Percentiles rank a stretch among this genome's conserved stretches.
Conservation (phyloP, 2,113 vertebrate genomes). For the Ursus arctos region DNA sequence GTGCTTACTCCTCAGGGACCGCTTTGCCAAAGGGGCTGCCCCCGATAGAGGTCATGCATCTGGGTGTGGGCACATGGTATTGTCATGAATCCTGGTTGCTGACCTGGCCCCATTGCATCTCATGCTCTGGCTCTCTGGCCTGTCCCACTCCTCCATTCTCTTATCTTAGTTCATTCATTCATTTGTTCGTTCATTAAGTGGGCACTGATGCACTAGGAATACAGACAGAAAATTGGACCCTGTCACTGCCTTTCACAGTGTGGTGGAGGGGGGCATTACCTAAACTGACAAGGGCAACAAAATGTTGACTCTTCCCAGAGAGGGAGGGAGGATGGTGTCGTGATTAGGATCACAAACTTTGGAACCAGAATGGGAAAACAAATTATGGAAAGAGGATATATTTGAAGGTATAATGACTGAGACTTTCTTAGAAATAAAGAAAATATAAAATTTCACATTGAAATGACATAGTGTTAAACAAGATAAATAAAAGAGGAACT, state of each 20-base stretch:
- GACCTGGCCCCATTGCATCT: neutral
- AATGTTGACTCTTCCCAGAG: neutral
- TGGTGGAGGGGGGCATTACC: neutral
- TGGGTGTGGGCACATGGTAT: neutral
- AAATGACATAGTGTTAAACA: constrained; percentile 18
- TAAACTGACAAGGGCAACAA: neutral
- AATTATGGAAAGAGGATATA: neutral
- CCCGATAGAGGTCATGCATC: neutral
- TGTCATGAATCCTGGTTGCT: neutral
- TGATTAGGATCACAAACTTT: neutral
- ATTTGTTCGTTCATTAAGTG: neutral
- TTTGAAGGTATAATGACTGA: neutral
- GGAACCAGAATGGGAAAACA: neutral
- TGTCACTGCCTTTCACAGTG: neutral
- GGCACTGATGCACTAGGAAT: neutral
- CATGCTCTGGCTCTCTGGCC: neutral
- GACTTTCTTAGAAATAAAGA: constrained; percentile 18
- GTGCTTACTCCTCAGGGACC: neutral
- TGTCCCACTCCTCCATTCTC: neutral
- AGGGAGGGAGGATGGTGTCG: neutral
- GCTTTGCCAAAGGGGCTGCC: neutral
- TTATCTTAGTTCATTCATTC: neutral
- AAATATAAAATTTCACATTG: neutral
- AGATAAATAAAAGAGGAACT: neutral
- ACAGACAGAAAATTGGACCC: neutral